Conservation (phyloP, 2,113 vertebrate species). For the Pomatostomus ruficeps region DNA sequence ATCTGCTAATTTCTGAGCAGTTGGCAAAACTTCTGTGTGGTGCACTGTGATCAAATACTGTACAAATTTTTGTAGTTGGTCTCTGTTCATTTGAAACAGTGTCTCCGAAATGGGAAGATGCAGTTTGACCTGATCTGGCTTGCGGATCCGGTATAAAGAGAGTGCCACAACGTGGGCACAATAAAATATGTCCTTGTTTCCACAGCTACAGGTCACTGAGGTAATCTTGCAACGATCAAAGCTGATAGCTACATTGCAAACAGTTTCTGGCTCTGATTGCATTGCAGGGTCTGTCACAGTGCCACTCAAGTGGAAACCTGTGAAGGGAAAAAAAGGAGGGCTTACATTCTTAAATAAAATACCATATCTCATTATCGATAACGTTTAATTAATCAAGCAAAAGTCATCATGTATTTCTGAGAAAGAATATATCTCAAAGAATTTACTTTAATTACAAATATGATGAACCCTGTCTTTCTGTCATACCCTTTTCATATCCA, state of each 20-base stretch:
- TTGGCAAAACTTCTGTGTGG: slow-evolving; percentile 98
- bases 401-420: neutral
- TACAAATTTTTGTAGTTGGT: slow-evolving; percentile 98
- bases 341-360: slow-evolving; percentile 29
- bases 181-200: slow-evolving; percentile 99
- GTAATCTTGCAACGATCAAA: slow-evolving; percentile 99
- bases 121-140: slow-evolving; percentile 97
- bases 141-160: slow-evolving; percentile 95
- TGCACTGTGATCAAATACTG: slow-evolving; percentile 99
- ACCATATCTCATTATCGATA: neutral
- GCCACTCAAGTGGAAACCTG: slow-evolving; percentile 97
- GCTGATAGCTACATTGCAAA: slow-evolving; percentile 98
- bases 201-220: slow-evolving; percentile 96
- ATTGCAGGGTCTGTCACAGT: slow-evolving; percentile 95
- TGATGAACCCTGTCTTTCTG: neutral
- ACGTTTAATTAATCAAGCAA: neutral
- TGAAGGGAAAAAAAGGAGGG: neutral
- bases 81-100: slow-evolving; percentile 98
- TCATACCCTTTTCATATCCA: neutral
- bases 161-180: slow-evolving; percentile 97
- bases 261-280: slow-evolving; percentile 88
- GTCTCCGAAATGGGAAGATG: slow-evolving; percentile 99
- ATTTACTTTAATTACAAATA: neutral
- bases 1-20: slow-evolving; percentile 95
- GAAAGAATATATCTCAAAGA: neutral